Evolutionary conservation across 2,888 invertebrate species (phyloP), one percentile per base, ranked within the genome.

Genomic region (Choristoneura rosaceana): DNA sequence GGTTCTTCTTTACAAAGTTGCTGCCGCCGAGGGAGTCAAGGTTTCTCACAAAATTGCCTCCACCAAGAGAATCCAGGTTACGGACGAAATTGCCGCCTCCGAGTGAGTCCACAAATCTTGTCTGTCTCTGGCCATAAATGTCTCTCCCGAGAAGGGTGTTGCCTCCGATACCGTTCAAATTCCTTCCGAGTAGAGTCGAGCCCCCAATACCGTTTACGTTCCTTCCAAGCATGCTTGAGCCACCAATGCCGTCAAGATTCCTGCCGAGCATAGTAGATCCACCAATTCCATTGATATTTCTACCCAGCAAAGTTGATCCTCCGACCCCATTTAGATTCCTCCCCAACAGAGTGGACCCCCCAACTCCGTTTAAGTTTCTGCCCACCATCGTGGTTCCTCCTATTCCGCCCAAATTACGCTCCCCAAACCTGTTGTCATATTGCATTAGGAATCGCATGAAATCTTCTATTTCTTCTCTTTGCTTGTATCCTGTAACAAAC

Each of bases 21-120:
- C 86, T 88, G 1, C 93, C 91, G 4, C 92, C 93, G 5, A 91
- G 81, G 0, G 90, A 88, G 73, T 92, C 93, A 10, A 93, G 76
- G 76, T 88, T 88, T 67, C 93, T 87, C 14, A 91, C 89, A 67
- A 91, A 86, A 82, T 95, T 94, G 14, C 91, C 91, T 65, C 93
- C 91, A 14, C 92, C 93, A 69, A 92, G 82, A 70, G 91, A 89
- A 77, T 93, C 93, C 70, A 93, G 75, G 80, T 87, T 89, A 60
- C 89, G 87, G 33, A 91, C 90, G 55, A 91, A 89, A 79, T 91
- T 91, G 41, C 90, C 88, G 3, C 93, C 90, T 14, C 90, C 92
- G 5, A 92, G 82, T 2, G 88, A 82, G 74, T 89, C 86, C 0
- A 87, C 66, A 61, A 81, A 81, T 74, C 90, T 80, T 52, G 78